Evolutionary conservation across 2,888 invertebrate species (phyloP), one percentile per base, ranked within the genome.

Genomic region (Cryptus armator): DNA sequence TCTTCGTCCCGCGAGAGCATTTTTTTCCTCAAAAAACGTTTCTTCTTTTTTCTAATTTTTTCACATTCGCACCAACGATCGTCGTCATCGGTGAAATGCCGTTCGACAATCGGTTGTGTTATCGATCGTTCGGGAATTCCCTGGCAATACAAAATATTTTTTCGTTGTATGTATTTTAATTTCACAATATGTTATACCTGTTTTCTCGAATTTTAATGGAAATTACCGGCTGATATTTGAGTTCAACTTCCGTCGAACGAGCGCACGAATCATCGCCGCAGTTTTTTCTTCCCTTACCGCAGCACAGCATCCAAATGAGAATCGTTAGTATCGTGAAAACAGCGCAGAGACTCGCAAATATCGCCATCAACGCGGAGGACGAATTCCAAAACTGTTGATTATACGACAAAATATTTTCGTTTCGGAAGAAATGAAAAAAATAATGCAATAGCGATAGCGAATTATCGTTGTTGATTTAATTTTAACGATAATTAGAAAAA

Each of bases 361-460:
- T 83, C 46, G 88, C 83, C 59, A 89, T 83, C 10, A 89, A 62
- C 14, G 88, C 84, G 4, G 90, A 89, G 4, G 89, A 90, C 29
- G 89, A 90, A 79, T 84, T 87, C 90, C 90, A 91, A 0, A 91
- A 82, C 91, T 91, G 59, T n/a, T 82, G 67, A 79, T 24, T 24
- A 24, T 53, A 70, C 29, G 72, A 72, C n/a, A 9, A 14, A 72
- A 51, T 78, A 53, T 62, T 70, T 44, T 6, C 32, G 16, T 16
- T 19, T 29, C 12, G 53, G 43, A 62, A 6, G 48, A 14, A 59
- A 62, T 3, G 44, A 14, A 59, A 66, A 10, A 24, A 16, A 43
- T 2, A 66, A 64, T 24, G 0, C 3, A 64, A 67, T 56, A 19
- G 32, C 14, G 24, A 83, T 67, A 70, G n/a, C n/a, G n/a, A n/a